Conservation (phyloP, 2,113 vertebrate species). For the Arvicanthis niloticus region DNA sequence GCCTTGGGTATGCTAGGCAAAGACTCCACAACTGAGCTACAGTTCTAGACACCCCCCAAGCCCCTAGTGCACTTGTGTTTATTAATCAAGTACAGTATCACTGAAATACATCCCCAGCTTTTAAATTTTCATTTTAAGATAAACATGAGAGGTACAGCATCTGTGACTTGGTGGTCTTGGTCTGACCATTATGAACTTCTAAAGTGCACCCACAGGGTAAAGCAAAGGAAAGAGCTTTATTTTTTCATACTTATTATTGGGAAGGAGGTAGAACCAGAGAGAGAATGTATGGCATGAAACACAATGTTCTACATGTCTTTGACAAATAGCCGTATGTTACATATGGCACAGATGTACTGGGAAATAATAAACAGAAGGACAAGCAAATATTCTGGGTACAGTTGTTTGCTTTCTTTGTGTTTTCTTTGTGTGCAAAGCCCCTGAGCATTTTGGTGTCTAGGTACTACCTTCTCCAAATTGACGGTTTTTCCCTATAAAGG, state of each 20-base stretch:
- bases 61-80: neutral
- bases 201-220: neutral
- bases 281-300: conserved; percentile 29
- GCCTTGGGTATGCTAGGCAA: neutral
- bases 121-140: neutral
- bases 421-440: neutral
- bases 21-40: neutral
- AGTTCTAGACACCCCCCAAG: neutral
- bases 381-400: conserved; percentile 60
- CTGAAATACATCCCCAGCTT: neutral
- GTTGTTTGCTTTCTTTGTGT: neutral
- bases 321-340: neutral
- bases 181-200: neutral
- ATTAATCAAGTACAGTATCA: neutral
- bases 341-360: neutral
- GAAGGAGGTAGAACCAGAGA: neutral
- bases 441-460: conserved; percentile 23
- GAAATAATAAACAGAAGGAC: conserved; percentile 4
- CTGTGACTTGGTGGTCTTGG: too few relatives aligned
- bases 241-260: neutral
- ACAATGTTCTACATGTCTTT: neutral
- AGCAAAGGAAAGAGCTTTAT: neutral
- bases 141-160: neutral
- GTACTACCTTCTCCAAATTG: conserved; percentile 1
- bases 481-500: neutral